Base-by-base conservation (phyloP, 2,888 invertebrate species). In the Rhyacophila evoluta region DNA sequence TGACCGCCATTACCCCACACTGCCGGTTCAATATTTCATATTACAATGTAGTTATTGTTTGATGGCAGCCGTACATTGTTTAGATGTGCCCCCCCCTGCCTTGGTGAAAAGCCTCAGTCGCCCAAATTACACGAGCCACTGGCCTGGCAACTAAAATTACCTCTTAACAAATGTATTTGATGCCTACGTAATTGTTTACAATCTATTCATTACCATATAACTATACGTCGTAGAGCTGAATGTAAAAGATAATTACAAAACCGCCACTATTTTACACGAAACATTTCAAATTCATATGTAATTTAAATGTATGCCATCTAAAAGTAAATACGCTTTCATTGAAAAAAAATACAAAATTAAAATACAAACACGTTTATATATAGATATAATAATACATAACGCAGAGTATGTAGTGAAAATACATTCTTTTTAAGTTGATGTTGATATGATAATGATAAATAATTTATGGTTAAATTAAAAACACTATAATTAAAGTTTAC, bases 21-120 rank as follows among this genome's bases (percentile, higher is more conserved):
- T 77, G 19, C 73, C 77, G 41, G 78, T 78, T 78, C 79, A 76
- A 81, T 81, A 81, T 81, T 81, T 81, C 81, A 81, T 80, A 82
- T 80, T 80, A 82, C 82, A 81, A 81, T 81, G 81, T 81, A 78
- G 82, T 82, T 79, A 82, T 82, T 81, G 81, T 82, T 82, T 82
- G 81, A 79, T 76, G 77, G 76, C 72, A 72, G 80, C 68, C 67
- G 77, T 67, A 29, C 72, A 79, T 74, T 79, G 79, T 79, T 79
- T 76, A 69, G 79, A 29, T 33, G 78, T 36, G 74, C 39, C 36
- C 72, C 74, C 55, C 67, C 72, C 70, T 79, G 77, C 75, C 73
- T 77, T 41, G 75, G 28, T 71, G 74, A 29, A 71, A 74, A 77
- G 74, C 78, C 75, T 71, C 28, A 27, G 72, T 38, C 72, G 74